Conservation (phyloP, 1,140 invertebrate species). For the Palaemon carinicauda region DNA sequence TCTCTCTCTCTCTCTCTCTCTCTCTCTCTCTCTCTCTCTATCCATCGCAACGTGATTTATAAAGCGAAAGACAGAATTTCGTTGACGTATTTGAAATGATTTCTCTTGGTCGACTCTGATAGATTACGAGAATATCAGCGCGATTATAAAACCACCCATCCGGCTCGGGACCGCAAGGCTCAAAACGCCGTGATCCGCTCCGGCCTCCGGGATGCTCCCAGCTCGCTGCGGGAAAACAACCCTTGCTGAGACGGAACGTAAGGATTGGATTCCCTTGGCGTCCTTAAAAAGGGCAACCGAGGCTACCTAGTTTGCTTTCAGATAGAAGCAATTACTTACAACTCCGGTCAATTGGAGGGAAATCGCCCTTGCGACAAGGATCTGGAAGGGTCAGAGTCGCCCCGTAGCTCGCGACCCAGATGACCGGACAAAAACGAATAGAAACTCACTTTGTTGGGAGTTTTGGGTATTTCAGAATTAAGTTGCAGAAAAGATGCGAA, state of each 20-base stretch:
- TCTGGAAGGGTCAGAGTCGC: not conserved
- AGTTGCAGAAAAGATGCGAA: slow-evolving; percentile 49
- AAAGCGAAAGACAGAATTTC: slow-evolving; percentile 9
- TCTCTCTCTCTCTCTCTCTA: not conserved
- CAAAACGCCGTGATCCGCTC: not conserved
- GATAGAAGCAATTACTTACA: slow-evolving; percentile 55
- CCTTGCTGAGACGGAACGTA: not conserved
- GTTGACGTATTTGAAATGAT: slow-evolving; percentile 4
- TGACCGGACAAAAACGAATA: slow-evolving; percentile 51
- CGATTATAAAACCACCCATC: no score
- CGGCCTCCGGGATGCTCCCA: not conserved
- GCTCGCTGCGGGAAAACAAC: not conserved
- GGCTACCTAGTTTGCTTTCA: slow-evolving; percentile 51
- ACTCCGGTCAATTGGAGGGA: not conserved
- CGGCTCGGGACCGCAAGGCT: no score
- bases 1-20: not conserved
- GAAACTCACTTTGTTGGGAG: slow-evolving; percentile 46
- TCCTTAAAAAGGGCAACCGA: slow-evolving; percentile 12
- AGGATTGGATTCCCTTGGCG: not conserved
- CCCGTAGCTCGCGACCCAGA: not conserved
- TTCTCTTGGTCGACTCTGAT: not conserved
- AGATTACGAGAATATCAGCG: not conserved
- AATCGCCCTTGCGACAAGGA: not conserved
- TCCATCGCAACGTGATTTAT: not conserved
- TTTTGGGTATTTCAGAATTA: slow-evolving; percentile 47